Evolutionary conservation across 2,797 vertebrate species (phyloP).

Genomic region (Glyptemys insculpta): DNA sequence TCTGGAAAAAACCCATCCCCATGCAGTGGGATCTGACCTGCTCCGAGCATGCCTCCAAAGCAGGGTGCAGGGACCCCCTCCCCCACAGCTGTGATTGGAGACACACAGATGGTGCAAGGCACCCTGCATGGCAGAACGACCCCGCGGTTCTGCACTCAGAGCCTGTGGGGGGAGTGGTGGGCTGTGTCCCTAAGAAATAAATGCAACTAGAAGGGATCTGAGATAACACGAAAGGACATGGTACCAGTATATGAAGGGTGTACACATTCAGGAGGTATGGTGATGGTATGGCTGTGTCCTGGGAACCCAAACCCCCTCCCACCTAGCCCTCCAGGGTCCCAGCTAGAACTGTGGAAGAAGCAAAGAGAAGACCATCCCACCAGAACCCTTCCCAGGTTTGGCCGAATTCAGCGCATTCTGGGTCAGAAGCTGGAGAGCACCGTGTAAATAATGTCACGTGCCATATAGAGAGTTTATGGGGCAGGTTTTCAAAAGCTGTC

Average conservation of each 20-base stretch:
- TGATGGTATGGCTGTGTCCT: not conserved
- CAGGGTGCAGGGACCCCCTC: not conserved
- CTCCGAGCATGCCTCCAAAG: not conserved
- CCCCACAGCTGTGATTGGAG: not conserved
- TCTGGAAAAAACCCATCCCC: not conserved
- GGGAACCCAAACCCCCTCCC: not conserved
- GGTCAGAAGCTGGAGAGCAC: not conserved
- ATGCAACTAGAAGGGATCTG: not conserved
- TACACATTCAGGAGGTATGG: not conserved
- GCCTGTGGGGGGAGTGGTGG: not conserved
- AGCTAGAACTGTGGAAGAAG: not conserved
- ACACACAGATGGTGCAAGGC: not conserved
- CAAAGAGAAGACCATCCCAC: fast-evolving
- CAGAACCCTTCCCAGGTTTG: not conserved
- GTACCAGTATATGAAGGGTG: not conserved
- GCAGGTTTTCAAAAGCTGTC: not conserved
- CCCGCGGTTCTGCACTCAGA: not conserved
- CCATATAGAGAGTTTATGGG: not conserved
- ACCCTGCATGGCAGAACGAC: not conserved
- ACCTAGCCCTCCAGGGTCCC: not conserved
- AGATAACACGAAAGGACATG: not conserved
- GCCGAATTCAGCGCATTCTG: not conserved
- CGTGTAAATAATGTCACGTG: not conserved
- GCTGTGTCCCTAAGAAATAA: not conserved
- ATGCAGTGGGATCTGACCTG: not conserved